phyloP scores from a whole-genome alignment of 1,140 invertebrate genomes.

The Lasaia peninsularis region DNA sequence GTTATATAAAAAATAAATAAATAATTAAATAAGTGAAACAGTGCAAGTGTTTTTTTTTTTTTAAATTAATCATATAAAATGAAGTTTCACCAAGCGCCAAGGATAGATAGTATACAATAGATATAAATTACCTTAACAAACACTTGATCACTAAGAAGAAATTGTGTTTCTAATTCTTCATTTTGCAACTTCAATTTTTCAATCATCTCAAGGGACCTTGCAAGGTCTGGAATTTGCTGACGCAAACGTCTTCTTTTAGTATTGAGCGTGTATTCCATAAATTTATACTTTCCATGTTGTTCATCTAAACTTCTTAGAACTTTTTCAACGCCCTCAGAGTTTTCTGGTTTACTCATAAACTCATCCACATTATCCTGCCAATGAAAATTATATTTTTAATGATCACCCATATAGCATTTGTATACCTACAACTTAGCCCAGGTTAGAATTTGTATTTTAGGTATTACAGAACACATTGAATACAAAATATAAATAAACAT shows the following conservation, averaged over 20 bases:
- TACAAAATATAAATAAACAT: no score
- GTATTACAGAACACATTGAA: no score
- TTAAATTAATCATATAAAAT: no score
- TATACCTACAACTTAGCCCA: no score
- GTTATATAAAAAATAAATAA: no score
- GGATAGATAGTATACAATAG: no score
- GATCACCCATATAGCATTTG: neutral
- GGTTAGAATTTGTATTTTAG: no score
- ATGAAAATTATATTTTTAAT: neutral
- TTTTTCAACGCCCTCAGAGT: slow-evolving; percentile 87
- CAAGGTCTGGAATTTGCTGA: slow-evolving; percentile 95
- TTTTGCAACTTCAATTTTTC: slow-evolving; percentile 91
- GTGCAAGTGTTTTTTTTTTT: no score
- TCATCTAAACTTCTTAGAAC: slow-evolving; percentile 93
- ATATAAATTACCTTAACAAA: slow-evolving; percentile 84
- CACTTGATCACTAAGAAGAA: slow-evolving; percentile 96
- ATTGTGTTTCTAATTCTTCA: slow-evolving; percentile 90
- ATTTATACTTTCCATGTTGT: slow-evolving; percentile 96
- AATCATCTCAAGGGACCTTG: slow-evolving; percentile 94
- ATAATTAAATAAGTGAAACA: no score
- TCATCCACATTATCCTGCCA: slow-evolving; percentile 97
- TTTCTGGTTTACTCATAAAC: slow-evolving; percentile 91
- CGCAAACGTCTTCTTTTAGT: slow-evolving; percentile 90
- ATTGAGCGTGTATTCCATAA: slow-evolving; percentile 95
- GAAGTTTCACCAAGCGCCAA: no score